Percentiles rank a stretch among this genome's conserved stretches.
phyloP scores from a whole-genome alignment of 2,113 vertebrate species.

The Crotalus viridis region DNA sequence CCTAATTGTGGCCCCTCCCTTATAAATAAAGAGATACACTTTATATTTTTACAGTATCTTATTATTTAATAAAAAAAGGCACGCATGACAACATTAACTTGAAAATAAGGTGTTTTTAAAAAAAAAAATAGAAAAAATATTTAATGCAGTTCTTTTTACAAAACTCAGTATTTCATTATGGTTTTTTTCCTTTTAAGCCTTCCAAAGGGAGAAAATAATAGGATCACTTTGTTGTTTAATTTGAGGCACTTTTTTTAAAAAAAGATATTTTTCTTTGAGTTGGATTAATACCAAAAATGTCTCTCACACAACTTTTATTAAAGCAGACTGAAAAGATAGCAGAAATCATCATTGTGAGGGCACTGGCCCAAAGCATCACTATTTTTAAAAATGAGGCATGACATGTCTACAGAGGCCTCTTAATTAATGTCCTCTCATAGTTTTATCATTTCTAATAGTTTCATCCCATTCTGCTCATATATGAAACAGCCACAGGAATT shows the following conservation, averaged over 20 bases:
- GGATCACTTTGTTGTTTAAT: slow-evolving; percentile 46
- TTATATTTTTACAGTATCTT: not conserved
- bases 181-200: slow-evolving; percentile 13
- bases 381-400: not conserved
- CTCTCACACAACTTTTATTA: slow-evolving; percentile 38
- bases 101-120: slow-evolving; percentile 55
- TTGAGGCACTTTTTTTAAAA: slow-evolving; percentile 38
- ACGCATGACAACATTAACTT: slow-evolving; percentile 45
- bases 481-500: not conserved
- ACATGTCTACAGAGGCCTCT: not conserved
- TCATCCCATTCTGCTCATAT: not conserved
- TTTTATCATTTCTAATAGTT: not conserved
- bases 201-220: slow-evolving; percentile 48
- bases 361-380: not conserved
- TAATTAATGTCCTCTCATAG: not conserved
- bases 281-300: slow-evolving; percentile 57
- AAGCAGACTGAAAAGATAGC: slow-evolving; percentile 47
- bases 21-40: slow-evolving; percentile 22
- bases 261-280: slow-evolving; percentile 53
- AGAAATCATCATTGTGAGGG: slow-evolving; percentile 25
- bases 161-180: slow-evolving; percentile 48
- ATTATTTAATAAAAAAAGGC: slow-evolving; percentile 37
- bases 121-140: slow-evolving; percentile 51
- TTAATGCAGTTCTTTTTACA: slow-evolving; percentile 38
- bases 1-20: slow-evolving; percentile 13